Evolutionary conservation across 2,113 vertebrate genomes (phyloP).

Genomic region (Elgaria multicarinata): DNA sequence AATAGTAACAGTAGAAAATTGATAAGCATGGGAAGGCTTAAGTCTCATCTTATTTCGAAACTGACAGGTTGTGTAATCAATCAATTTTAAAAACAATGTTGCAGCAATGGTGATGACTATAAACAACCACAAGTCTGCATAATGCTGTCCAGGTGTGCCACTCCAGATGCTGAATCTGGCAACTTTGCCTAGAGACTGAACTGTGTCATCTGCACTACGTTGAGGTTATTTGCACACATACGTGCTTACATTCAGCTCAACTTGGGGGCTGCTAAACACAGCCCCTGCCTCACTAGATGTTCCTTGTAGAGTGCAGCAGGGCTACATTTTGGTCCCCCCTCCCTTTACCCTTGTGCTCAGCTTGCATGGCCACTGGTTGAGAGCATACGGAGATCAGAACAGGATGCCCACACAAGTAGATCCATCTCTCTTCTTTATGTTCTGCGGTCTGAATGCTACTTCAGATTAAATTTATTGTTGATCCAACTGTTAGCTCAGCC

Average conservation of each 20-base stretch:
- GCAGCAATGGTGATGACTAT: neutral
- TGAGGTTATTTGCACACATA: neutral
- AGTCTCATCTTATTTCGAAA: neutral
- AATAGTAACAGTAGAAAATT: too few species aligned
- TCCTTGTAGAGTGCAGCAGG: neutral
- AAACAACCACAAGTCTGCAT: neutral
- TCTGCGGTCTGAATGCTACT: neutral
- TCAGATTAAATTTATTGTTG: constrained; percentile 3
- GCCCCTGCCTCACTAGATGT: neutral
- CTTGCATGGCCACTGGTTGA: neutral
- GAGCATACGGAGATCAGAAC: neutral
- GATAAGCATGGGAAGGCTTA: too few species aligned
- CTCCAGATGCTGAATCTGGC: neutral
- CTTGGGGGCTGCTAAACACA: neutral
- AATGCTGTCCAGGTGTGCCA: neutral
- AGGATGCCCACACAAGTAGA: neutral
- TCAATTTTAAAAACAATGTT: neutral
- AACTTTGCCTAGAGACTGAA: neutral
- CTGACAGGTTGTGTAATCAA: neutral
- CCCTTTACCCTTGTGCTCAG: neutral
- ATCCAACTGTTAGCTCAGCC: neutral
- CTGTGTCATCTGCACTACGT: neutral
- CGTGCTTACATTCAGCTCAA: neutral
- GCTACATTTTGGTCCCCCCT: neutral
- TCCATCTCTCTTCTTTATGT: neutral